A percentile compares a stretch with the other conserved stretches of the same genome.
phyloP scores from a whole-genome alignment of 2,888 invertebrate genomes.

The Sclerodermus sp. region DNA sequence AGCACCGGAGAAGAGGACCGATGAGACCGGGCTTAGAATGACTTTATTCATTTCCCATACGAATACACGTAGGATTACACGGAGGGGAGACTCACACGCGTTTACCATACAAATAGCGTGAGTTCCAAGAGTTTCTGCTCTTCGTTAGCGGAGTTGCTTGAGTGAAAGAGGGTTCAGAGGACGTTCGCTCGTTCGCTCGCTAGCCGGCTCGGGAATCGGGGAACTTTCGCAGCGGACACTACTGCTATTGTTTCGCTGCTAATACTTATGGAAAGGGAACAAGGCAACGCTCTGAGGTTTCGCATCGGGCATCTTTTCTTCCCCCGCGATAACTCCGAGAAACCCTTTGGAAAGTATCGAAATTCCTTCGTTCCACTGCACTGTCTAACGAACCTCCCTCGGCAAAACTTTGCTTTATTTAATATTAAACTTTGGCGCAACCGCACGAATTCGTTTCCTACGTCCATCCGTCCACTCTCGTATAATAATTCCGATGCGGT shows the following conservation, averaged over 20 bases:
- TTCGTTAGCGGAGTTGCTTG: conserved; percentile 39
- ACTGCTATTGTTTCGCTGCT: conserved; percentile 38
- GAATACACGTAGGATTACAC: conserved; percentile 10
- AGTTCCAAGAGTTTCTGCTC: conserved; percentile 38
- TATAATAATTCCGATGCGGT: too few relatives aligned
- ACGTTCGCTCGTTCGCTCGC: conserved; percentile 7
- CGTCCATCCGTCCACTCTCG: too few relatives aligned
- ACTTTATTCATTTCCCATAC: conserved; percentile 33
- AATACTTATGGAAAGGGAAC: too few relatives aligned
- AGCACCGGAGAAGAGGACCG: not conserved
- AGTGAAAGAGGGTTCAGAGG: conserved; percentile 34
- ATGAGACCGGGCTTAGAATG: conserved; percentile 20
- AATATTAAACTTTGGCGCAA: too few relatives aligned
- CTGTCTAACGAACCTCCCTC: too few relatives aligned
- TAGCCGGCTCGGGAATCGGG: conserved; percentile 20
- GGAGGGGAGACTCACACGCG: conserved; percentile 14
- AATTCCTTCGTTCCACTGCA: too few relatives aligned
- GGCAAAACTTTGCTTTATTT: too few relatives aligned
- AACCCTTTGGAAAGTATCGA: too few relatives aligned
- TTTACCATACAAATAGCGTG: conserved; percentile 29
- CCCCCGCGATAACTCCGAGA: too few relatives aligned
- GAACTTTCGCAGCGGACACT: conserved; percentile 40
- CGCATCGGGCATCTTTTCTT: too few relatives aligned
- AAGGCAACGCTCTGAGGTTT: too few relatives aligned
- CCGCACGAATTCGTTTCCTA: too few relatives aligned